Conservation (phyloP, 2,113 vertebrate genomes). For the Rhinolophus ferrumequinum region DNA sequence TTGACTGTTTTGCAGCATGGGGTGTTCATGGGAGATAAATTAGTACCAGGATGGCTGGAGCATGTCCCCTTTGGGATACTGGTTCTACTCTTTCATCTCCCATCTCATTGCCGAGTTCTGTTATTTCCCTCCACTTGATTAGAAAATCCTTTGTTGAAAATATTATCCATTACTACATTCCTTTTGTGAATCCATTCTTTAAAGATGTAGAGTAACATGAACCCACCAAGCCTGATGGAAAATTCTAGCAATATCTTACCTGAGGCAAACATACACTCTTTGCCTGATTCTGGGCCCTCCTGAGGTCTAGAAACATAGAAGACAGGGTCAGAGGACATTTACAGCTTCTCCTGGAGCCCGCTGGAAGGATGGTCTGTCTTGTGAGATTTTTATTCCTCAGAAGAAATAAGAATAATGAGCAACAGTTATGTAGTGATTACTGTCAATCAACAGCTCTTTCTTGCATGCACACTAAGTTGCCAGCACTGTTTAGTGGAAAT, state of each 20-base stretch:
- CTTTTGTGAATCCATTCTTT: slow-evolving; percentile 3
- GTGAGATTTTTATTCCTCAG: slow-evolving; percentile 1
- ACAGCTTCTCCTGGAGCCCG: background rate
- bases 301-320: background rate
- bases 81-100: background rate
- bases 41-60: slow-evolving; percentile 29
- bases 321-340: background rate
- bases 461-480: background rate
- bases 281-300: background rate
- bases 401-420: slow-evolving; percentile 37
- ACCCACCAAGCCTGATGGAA: background rate
- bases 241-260: background rate
- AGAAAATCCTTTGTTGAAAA: background rate
- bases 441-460: background rate
- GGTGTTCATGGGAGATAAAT: background rate
- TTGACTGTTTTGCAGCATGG: background rate
- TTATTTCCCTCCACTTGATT: background rate
- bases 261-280: background rate
- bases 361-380: background rate
- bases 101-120: background rate
- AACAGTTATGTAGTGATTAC: background rate
- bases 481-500: background rate
- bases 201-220: background rate
- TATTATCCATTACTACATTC: background rate
- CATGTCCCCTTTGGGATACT: background rate